phyloP scores from a whole-genome alignment of 64 coral and sea anemone genomes.

The Actinia tenebrosa region DNA sequence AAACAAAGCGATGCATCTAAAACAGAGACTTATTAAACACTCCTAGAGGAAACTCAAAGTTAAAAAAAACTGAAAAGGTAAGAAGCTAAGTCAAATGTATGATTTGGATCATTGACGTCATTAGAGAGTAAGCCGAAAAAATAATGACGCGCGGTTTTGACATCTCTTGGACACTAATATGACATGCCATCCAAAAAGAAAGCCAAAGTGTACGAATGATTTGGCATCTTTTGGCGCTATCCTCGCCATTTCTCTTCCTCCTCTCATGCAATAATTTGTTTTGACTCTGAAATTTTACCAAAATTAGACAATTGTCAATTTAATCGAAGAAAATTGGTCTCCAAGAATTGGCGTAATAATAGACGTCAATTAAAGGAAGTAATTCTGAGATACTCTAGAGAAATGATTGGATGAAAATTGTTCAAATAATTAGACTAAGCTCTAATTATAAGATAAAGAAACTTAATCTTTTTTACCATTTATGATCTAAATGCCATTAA shows the following conservation, averaged over 20 bases:
- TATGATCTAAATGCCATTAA: not conserved
- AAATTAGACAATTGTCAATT: not conserved
- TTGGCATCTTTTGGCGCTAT: no score
- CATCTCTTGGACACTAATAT: no score
- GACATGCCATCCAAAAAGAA: no score
- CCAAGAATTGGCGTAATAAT: not conserved
- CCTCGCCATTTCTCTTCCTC: no score
- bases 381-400: not conserved
- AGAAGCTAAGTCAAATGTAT: not conserved
- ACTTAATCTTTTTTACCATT: not conserved
- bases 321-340: not conserved
- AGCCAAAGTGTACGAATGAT: no score
- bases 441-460: not conserved
- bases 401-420: not conserved
- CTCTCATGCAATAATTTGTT: no score
- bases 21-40: not conserved
- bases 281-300: no score
- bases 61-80: not conserved
- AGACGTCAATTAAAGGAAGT: not conserved
- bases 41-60: not conserved
- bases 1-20: not conserved
- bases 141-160: not conserved
- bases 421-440: no score
- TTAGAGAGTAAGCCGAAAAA: not conserved
- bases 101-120: not conserved